phyloP scores from a whole-genome alignment of 2,888 invertebrate species.

The Sphaerophoria rueppellii region DNA sequence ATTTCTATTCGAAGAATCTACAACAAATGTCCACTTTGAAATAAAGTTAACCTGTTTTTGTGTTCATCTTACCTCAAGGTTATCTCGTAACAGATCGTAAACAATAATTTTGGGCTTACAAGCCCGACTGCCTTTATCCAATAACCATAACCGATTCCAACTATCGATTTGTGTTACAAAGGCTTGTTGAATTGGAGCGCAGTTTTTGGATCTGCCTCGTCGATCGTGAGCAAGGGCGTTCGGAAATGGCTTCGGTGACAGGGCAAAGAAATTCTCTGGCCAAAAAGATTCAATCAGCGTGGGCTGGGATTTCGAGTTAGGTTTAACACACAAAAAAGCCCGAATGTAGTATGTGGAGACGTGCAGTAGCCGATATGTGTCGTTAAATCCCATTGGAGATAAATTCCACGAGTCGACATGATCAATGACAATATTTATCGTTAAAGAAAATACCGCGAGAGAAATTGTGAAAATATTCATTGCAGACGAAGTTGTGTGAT shows the following conservation, averaged over 20 bases:
- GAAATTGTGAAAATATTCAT: slow-evolving; percentile 50
- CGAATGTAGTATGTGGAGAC: slow-evolving; percentile 78
- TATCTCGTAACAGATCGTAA: slow-evolving; percentile 79
- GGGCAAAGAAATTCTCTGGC: slow-evolving; percentile 78
- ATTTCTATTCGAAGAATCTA: slow-evolving; percentile 60
- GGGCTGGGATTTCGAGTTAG: slow-evolving; percentile 75
- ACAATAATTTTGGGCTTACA: slow-evolving; percentile 79
- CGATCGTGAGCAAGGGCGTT: slow-evolving; percentile 52
- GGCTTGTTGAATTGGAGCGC: slow-evolving; percentile 78
- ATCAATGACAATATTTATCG: neutral
- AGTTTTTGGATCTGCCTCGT: slow-evolving; percentile 71
- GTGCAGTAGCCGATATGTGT: slow-evolving; percentile 78
- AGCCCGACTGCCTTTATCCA: slow-evolving; percentile 75
- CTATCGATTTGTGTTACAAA: slow-evolving; percentile 79
- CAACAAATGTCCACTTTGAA: neutral
- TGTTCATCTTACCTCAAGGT: slow-evolving; percentile 75
- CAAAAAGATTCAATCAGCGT: slow-evolving; percentile 79
- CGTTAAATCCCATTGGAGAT: slow-evolving; percentile 77
- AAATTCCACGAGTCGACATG: slow-evolving; percentile 75
- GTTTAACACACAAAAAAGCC: slow-evolving; percentile 78
- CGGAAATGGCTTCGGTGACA: slow-evolving; percentile 76
- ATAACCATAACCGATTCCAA: slow-evolving; percentile 79
- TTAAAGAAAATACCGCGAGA: slow-evolving; percentile 26
- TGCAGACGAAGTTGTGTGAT: slow-evolving; percentile 44
- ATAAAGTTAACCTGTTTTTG: neutral